Evolutionary conservation across 2,113 vertebrate genomes (phyloP).

Genomic region (Scomber colias): DNA sequence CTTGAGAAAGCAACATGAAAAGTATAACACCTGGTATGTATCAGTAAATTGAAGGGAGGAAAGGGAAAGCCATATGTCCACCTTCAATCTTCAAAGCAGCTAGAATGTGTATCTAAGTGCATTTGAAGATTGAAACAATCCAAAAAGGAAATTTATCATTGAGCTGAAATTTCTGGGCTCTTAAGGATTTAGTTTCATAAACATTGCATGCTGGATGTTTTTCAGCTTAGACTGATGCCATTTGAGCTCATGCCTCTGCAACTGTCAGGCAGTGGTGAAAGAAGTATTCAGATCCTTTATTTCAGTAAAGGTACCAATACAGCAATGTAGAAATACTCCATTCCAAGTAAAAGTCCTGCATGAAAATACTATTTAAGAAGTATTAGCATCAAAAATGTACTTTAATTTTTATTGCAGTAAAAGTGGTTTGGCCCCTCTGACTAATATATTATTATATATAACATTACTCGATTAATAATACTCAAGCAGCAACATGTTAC

Average conservation of each 20-base stretch:
- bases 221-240: constrained; percentile 65
- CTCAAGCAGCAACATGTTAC: too few species aligned
- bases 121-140: constrained; percentile 75
- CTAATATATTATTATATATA: too few species aligned
- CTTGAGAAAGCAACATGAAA: constrained; percentile 63
- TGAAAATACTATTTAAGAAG: too few species aligned
- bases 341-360: too few species aligned
- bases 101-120: constrained; percentile 72
- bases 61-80: constrained; percentile 78
- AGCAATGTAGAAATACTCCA: too few species aligned
- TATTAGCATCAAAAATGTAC: too few species aligned
- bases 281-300: too few species aligned
- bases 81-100: constrained; percentile 75
- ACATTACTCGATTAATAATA: too few species aligned
- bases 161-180: constrained; percentile 70
- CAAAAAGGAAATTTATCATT: constrained; percentile 79
- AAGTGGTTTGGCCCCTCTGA: too few species aligned
- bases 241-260: constrained; percentile 70
- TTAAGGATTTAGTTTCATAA: constrained; percentile 78
- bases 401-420: too few species aligned
- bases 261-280: constrained; percentile 34
- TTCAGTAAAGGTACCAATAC: too few species aligned
- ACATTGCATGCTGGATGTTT: constrained; percentile 74
- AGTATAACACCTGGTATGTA: constrained; percentile 81
- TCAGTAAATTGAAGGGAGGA: constrained; percentile 77